These are phyloP conservation scores for Lepisosteus oculatus DNA, from an alignment of 2,113 vertebrate genomes.

Conservation along the genomic window DNA sequence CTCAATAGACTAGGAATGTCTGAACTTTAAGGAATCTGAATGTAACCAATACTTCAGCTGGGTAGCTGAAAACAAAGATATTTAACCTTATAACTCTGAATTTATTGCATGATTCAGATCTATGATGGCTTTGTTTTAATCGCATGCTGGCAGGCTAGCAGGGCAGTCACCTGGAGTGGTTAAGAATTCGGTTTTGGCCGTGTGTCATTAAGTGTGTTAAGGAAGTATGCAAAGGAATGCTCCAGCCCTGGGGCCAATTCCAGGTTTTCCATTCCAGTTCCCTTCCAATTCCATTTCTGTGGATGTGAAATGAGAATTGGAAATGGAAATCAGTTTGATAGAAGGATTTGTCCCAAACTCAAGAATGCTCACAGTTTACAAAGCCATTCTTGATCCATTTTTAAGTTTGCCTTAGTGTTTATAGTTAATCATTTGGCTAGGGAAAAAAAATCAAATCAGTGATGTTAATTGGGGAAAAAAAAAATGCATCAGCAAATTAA, in stretches of 20 bases:
- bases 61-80: conserved; percentile 3
- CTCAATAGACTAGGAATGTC: background rate
- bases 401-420: too few relatives aligned
- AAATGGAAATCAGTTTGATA: too few relatives aligned
- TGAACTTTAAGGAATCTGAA: conserved; percentile 8
- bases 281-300: too few relatives aligned
- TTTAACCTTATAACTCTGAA: background rate
- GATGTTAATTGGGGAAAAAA: too few relatives aligned
- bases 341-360: too few relatives aligned
- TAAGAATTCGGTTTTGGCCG: background rate
- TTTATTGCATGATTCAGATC: background rate
- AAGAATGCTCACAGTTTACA: too few relatives aligned
- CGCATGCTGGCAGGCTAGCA: background rate
- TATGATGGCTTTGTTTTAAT: conserved; percentile 6
- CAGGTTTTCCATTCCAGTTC: too few relatives aligned
- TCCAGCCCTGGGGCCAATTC: background rate
- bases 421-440: too few relatives aligned
- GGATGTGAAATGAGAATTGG: too few relatives aligned
- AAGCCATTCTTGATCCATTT: too few relatives aligned
- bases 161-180: background rate
- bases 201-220: background rate
- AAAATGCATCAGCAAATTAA: too few relatives aligned
- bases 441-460: too few relatives aligned
- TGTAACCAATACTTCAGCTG: conserved; percentile 4
- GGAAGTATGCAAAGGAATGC: conserved; percentile 1